Evolutionary conservation across 2,113 vertebrate genomes (phyloP), one percentile per base, ranked within the genome.

Genomic region (Aspidoscelis tigris): DNA sequence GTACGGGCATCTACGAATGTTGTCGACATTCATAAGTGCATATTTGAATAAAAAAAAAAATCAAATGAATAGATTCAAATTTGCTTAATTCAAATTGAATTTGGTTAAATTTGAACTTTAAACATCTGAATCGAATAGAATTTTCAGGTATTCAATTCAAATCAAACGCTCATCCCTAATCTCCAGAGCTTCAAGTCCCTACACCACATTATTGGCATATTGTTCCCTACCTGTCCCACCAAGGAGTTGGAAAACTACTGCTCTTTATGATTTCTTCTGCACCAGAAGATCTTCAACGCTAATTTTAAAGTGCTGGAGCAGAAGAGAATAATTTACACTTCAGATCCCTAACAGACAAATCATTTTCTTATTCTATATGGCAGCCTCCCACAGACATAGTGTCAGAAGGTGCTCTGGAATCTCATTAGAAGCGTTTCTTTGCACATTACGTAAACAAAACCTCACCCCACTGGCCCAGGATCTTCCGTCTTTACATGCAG

Each of bases 321-420:
- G 18, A 50, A 89, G 82, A 69, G 85, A 88, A 84, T 85, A 76
- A 78, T 94, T 87, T 87, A 88, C 87, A 78, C 7, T 55, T 82
- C 88, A 89, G 92, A 92, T 94, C 88, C 90, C 86, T 88, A 84
- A 72, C 84, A 92, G 89, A 93, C 89, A 90, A 92, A 90, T 93
- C 58, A 14, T 88, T 94, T 91, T 90, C 90, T 92, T 92, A 90
- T 93, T 94, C 86, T 84, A 91, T 61, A 82, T 87, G 89, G 92
- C 92, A 93, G 91, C 90, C 92, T 93, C 93, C 92, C 88, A 90
- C 72, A 2, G 88, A 90, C 6, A 1, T 66, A 58, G 66, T 91
- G 93, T 92, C 91, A 90, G 83, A 92, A 91, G 83, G 90, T 43
- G 89, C 88, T 88, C 90, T 87, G 71, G 86, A 88, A 87, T 88